Evolutionary conservation across 2,888 invertebrate species (phyloP).

Genomic region (Tricholauxania praeusta): DNA sequence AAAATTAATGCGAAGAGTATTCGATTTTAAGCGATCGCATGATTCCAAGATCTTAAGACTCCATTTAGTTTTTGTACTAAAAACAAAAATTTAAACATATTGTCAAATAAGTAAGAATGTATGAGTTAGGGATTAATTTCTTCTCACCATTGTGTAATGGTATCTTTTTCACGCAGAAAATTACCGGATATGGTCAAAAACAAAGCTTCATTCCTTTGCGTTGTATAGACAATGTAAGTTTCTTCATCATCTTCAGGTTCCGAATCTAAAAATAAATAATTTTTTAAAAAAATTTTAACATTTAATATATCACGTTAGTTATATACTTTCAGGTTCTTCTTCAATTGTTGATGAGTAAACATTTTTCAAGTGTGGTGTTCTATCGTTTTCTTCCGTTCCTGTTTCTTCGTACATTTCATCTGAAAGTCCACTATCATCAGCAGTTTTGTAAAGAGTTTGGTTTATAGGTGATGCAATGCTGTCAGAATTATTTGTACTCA

Average conservation of each 20-base stretch:
- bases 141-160: constrained; percentile 65
- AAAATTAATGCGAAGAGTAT: constrained; percentile 72
- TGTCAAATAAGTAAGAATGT: neutral
- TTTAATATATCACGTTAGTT: neutral
- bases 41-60: constrained; percentile 70
- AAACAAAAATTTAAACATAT: constrained; percentile 18
- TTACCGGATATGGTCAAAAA: constrained; percentile 69
- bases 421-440: constrained; percentile 34
- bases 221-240: constrained; percentile 61
- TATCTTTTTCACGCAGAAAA: constrained; percentile 70
- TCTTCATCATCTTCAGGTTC: constrained; percentile 67
- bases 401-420: constrained; percentile 17
- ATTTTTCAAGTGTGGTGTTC: constrained; percentile 53
- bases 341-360: constrained; percentile 50
- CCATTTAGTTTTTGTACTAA: constrained; percentile 69
- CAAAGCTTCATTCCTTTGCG: constrained; percentile 65
- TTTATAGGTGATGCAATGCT: constrained; percentile 28
- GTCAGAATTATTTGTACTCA: constrained; percentile 48
- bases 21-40: constrained; percentile 68
- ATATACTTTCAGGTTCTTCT: constrained; percentile 49
- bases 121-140: neutral
- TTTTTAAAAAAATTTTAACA: neutral
- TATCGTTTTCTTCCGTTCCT: constrained; percentile 47
- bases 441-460: constrained; percentile 47
- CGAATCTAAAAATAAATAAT: constrained; percentile 53